Evolutionary conservation across 2,888 invertebrate species (phyloP).

Genomic region (Zonitis immaculata): DNA sequence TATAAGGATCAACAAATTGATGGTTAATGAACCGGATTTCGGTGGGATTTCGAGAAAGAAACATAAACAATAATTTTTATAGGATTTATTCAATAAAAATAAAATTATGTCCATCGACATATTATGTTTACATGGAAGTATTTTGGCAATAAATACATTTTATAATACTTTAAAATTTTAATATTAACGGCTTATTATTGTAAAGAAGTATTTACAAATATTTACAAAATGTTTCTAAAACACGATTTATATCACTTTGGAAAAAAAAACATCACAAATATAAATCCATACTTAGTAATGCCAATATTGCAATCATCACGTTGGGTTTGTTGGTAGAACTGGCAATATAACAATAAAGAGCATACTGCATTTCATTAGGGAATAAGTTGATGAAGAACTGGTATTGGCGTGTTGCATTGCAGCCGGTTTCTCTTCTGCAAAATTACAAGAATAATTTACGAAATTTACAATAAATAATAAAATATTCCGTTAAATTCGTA

Average conservation of each 20-base stretch:
- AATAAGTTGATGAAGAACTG: conserved; percentile 35
- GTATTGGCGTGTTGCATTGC: conserved; percentile 70
- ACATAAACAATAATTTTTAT: not conserved
- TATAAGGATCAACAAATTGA: no score
- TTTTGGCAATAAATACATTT: conserved; percentile 29
- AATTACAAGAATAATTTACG: not conserved
- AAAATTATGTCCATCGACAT: conserved; percentile 27
- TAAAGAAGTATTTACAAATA: conserved; percentile 35
- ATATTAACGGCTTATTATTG: conserved; percentile 17
- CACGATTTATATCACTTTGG: conserved; percentile 23
- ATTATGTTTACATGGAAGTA: conserved; percentile 28
- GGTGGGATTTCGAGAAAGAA: no score
- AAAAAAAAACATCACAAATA: conserved; percentile 22
- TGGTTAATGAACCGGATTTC: no score
- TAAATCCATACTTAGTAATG: conserved; percentile 8
- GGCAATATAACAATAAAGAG: conserved; percentile 31
- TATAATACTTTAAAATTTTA: conserved; percentile 10
- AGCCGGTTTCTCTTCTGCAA: conserved; percentile 66
- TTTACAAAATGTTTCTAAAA: conserved; percentile 26
- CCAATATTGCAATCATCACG: conserved; percentile 27
- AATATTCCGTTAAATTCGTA: not conserved
- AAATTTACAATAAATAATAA: not conserved
- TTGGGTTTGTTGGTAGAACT: conserved; percentile 30
- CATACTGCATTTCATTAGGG: conserved; percentile 34
- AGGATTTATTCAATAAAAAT: conserved; percentile 32